Percentiles rank a stretch among this genome's conserved stretches.
Conservation (phyloP, 2,113 vertebrate species). For the Machaerirhynchus nigripectus region DNA sequence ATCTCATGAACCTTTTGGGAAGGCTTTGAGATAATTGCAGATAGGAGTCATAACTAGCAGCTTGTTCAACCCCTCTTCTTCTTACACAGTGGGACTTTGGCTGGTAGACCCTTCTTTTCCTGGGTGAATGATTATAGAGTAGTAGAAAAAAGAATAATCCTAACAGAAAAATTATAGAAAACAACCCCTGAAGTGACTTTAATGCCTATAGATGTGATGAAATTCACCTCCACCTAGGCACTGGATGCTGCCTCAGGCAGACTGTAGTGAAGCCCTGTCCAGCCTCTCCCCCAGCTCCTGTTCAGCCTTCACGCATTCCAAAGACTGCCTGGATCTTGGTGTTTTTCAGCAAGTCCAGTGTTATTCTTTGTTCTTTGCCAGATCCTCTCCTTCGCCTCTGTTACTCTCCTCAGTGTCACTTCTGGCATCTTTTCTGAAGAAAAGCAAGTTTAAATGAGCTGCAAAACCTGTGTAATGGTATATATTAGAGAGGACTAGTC, state of each 20-base stretch:
- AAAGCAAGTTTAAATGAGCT: background rate
- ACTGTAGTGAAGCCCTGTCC: background rate
- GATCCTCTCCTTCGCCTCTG: background rate
- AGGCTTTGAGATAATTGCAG: background rate
- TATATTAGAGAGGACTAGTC: background rate
- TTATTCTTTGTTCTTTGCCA: conserved; percentile 1
- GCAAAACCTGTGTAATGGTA: background rate
- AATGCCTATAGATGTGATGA: background rate
- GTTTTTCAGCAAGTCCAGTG: conserved; percentile 56
- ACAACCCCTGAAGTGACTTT: background rate
- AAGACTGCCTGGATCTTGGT: background rate
- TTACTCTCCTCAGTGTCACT: conserved; percentile 75
- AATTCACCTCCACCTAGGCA: background rate
- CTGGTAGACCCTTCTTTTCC: background rate
- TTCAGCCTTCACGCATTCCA: background rate
- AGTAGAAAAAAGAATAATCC: background rate
- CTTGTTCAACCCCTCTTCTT: background rate
- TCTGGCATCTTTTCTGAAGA: conserved; percentile 77
- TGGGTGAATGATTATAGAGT: background rate
- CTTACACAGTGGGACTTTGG: background rate
- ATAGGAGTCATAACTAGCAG: background rate
- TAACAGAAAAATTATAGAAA: background rate
- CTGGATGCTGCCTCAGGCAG: background rate
- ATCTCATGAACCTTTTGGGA: background rate
- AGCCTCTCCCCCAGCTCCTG: background rate